A percentile compares a stretch with the other conserved stretches of the same genome.
These are phyloP conservation scores for Anisognathus igniventris DNA, from an alignment of 2,797 vertebrate species.

Conservation along the genomic window DNA sequence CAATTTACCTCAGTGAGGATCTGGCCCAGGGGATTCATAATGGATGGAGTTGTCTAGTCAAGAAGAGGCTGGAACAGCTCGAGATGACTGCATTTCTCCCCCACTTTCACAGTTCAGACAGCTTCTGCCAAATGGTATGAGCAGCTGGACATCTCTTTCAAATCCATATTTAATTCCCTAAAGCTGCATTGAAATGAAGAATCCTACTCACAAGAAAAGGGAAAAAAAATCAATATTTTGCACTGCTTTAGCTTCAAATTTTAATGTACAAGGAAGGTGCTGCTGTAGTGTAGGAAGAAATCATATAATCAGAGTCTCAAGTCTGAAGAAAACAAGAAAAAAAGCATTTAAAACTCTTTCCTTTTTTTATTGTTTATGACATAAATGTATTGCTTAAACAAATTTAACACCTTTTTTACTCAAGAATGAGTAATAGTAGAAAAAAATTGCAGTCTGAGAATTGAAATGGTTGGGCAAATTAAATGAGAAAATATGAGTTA, in stretches of 20 bases:
- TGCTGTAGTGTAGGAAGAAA: not conserved
- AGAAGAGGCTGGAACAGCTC: not conserved
- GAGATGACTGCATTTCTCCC: not conserved
- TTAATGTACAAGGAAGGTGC: not conserved
- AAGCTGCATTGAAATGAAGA: slow-evolving; percentile 16
- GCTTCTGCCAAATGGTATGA: slow-evolving; percentile 34
- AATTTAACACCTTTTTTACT: not conserved
- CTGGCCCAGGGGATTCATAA: slow-evolving; percentile 50
- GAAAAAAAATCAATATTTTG: slow-evolving; percentile 23
- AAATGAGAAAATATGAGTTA: not conserved
- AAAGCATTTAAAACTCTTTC: not conserved
- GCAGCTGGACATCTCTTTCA: slow-evolving; percentile 38
- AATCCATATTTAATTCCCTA: slow-evolving; percentile 56
- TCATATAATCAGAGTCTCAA: not conserved
- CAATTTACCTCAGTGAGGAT: slow-evolving; percentile 8
- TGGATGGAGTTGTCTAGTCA: slow-evolving; percentile 29
- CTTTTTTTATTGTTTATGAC: not conserved
- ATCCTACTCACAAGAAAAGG: not conserved
- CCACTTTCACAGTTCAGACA: not conserved
- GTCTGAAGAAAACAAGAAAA: not conserved
- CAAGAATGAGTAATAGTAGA: not conserved
- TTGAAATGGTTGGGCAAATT: not conserved
- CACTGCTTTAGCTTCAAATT: slow-evolving; percentile 1
- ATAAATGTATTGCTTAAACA: not conserved
- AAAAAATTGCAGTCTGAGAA: not conserved